Percentiles rank a stretch among this genome's conserved stretches.
Evolutionary conservation across 2,888 invertebrate genomes (phyloP).

Genomic region (Epistrophella euchroma): DNA sequence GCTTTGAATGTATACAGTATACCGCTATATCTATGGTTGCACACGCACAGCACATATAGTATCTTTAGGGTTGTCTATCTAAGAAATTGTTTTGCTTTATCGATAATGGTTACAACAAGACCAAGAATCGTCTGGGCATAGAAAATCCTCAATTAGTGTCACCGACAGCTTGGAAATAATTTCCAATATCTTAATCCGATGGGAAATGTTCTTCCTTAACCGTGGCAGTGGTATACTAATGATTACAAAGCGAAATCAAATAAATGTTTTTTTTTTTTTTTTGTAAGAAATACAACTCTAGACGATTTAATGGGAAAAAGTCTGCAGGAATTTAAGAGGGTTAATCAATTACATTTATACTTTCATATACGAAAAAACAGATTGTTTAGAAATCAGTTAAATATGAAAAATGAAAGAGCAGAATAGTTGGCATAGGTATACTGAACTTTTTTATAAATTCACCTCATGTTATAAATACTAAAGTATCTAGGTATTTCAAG

Average conservation of each 20-base stretch:
- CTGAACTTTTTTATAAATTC: not conserved
- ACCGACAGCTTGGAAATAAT: conserved; percentile 52
- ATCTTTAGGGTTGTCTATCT: conserved; percentile 41
- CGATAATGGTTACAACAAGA: conserved; percentile 8
- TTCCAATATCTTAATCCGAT: conserved; percentile 55
- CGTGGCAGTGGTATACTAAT: not conserved
- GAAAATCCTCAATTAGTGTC: conserved; percentile 60
- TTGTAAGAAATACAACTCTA: not conserved
- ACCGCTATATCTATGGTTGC: too few species aligned
- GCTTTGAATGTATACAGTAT: not conserved
- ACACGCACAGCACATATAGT: too few species aligned
- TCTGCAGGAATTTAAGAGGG: not conserved
- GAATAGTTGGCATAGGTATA: too few species aligned
- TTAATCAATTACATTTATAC: not conserved
- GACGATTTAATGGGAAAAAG: not conserved
- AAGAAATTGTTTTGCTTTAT: conserved; percentile 32
- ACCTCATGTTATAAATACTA: too few species aligned
- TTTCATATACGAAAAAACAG: not conserved
- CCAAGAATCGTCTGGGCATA: conserved; percentile 40
- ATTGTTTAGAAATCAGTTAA: not conserved
- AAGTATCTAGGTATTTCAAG: too few species aligned
- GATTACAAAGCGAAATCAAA: conserved; percentile 42
- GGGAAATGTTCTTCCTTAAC: conserved; percentile 2
- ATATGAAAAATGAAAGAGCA: not conserved
- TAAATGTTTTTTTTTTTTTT: conserved; percentile 56